phyloP scores from a whole-genome alignment of 2,888 invertebrate genomes.

The Bembecia ichneumoniformis region DNA sequence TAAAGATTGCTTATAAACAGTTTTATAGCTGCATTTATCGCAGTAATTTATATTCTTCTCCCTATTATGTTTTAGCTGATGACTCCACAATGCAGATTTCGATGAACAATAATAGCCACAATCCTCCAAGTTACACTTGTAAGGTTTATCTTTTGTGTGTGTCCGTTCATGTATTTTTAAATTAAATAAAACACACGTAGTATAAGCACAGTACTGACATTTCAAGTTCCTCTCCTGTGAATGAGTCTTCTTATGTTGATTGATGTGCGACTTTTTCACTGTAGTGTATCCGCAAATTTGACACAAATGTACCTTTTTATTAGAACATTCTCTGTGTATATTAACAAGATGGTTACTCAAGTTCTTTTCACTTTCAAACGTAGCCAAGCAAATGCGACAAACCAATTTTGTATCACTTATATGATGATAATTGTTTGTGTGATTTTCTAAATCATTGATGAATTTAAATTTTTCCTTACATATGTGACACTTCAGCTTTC shows the following conservation, averaged over 20 bases:
- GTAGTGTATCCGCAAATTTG: conserved; percentile 26
- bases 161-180: conserved; percentile 28
- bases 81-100: conserved; percentile 28
- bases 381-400: conserved; percentile 21
- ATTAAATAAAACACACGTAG: conserved; percentile 25
- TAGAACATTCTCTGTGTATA: conserved; percentile 13
- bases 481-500: conserved; percentile 22
- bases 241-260: conserved; percentile 25
- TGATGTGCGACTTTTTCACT: conserved; percentile 22
- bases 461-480: conserved; percentile 18
- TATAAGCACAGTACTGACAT: conserved; percentile 24
- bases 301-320: conserved; percentile 13
- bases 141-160: conserved; percentile 22
- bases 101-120: conserved; percentile 20
- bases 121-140: conserved; percentile 15
- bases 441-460: conserved; percentile 15
- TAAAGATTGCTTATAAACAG: conserved; percentile 33
- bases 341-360: conserved; percentile 15
- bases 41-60: conserved; percentile 28
- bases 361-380: conserved; percentile 13
- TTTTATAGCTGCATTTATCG: conserved; percentile 37
- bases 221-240: conserved; percentile 11
- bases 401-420: conserved; percentile 11
- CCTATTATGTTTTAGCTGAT: conserved; percentile 27
- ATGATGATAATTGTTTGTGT: conserved; percentile 14